These are phyloP conservation scores for Sebastes minor DNA, from an alignment of 2,797 vertebrate genomes.

Conservation along the genomic window DNA sequence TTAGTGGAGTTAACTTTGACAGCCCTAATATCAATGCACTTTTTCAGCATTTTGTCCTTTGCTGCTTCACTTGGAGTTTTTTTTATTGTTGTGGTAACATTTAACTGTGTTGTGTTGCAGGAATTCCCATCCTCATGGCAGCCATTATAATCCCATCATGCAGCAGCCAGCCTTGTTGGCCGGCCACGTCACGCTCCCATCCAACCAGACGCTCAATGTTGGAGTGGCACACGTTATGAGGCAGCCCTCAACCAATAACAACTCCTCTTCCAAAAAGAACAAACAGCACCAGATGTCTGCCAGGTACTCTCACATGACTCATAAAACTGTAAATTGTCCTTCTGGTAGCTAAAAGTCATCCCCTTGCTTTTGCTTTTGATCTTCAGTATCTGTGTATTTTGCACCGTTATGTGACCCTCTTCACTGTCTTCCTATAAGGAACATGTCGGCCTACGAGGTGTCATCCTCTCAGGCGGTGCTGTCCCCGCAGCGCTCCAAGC, in stretches of 20 bases:
- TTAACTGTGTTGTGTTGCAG: slow-evolving; percentile 73
- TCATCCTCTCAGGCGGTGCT: slow-evolving; percentile 91
- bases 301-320: slow-evolving; percentile 79
- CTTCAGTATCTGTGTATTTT: neutral
- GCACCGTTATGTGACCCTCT: neutral
- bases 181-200: slow-evolving; percentile 92
- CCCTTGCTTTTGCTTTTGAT: neutral
- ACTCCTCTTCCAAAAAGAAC: slow-evolving; percentile 90
- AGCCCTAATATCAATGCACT: neutral
- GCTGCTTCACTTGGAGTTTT: neutral
- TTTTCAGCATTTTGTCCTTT: neutral
- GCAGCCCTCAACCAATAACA: slow-evolving; percentile 89
- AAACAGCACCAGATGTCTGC: slow-evolving; percentile 93
- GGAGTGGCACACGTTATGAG: slow-evolving; percentile 98
- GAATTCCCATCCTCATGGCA: slow-evolving; percentile 93
- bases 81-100: neutral
- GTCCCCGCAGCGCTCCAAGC: slow-evolving; percentile 95
- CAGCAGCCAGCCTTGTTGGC: slow-evolving; percentile 95
- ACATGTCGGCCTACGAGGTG: slow-evolving; percentile 91
- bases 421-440: slow-evolving; percentile 76
- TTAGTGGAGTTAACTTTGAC: too few relatives aligned
- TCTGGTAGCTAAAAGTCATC: neutral
- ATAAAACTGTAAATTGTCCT: neutral
- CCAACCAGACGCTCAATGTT: slow-evolving; percentile 95
- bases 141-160: slow-evolving; percentile 99